A percentile compares a stretch with the other conserved stretches of the same genome.
These are phyloP conservation scores for Hydra vulgaris DNA, from an alignment of 30 jellyfish, hydroid and myxozoan species.

Conservation along the genomic window DNA sequence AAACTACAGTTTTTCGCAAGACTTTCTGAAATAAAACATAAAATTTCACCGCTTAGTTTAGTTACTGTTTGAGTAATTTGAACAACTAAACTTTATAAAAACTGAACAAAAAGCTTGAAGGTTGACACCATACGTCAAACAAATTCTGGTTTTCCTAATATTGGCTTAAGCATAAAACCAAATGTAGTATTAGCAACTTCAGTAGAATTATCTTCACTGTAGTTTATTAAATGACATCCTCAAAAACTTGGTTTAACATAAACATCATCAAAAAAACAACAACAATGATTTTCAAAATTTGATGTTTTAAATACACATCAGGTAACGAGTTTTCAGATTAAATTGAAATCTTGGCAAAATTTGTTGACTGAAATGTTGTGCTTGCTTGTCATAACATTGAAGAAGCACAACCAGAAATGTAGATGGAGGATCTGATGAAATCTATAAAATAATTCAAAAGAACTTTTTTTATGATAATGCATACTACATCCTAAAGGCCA, in stretches of 20 bases:
- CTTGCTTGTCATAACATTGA: not conserved
- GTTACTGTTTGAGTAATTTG: not conserved
- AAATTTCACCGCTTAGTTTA: not conserved
- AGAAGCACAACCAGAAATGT: no score
- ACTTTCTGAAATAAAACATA: not conserved
- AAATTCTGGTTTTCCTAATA: not conserved
- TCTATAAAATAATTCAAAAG: no score
- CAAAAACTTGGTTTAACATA: no score
- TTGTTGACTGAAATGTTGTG: not conserved
- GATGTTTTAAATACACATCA: no score
- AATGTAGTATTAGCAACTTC: not conserved
- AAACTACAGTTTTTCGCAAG: not conserved
- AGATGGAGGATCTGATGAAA: no score
- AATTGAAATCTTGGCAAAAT: no score
- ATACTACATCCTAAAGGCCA: no score
- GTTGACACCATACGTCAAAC: not conserved
- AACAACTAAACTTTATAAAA: not conserved
- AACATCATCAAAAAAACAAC: no score
- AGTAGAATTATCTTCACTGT: not conserved
- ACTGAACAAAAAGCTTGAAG: not conserved
- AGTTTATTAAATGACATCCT: not conserved
- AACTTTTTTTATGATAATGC: no score
- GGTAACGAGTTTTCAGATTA: no score
- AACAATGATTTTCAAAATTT: no score
- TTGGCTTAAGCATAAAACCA: not conserved